Evolutionary conservation across 1,140 invertebrate species (phyloP).

Genomic region (Ceratina calcarata): DNA sequence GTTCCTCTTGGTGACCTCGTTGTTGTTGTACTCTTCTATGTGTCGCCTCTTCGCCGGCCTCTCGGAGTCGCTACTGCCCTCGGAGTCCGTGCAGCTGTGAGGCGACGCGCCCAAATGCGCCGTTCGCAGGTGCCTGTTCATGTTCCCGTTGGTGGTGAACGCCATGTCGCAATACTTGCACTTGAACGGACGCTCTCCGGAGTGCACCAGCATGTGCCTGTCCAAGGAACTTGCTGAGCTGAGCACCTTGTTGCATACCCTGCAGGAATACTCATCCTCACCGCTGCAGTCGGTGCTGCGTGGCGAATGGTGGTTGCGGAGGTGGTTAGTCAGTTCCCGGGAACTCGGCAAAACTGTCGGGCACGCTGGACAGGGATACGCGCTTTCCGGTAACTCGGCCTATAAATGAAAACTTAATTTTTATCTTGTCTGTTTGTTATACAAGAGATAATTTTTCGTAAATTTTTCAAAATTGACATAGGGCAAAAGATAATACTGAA

Average conservation of each 20-base stretch:
- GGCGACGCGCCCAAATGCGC: slow-evolving; percentile 77
- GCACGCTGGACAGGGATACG: slow-evolving; percentile 81
- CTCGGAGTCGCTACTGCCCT: slow-evolving; percentile 78
- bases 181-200: slow-evolving; percentile 88
- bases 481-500: no score
- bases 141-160: slow-evolving; percentile 94
- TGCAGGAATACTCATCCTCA: slow-evolving; percentile 76
- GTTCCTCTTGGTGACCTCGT: slow-evolving; percentile 75
- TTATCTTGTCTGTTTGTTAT: no score
- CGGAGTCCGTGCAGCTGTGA: slow-evolving; percentile 72
- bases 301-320: slow-evolving; percentile 81
- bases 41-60: slow-evolving; percentile 75
- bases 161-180: slow-evolving; percentile 90
- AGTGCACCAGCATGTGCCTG: slow-evolving; percentile 88
- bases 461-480: no score
- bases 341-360: slow-evolving; percentile 77
- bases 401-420: background rate
- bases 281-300: slow-evolving; percentile 71
- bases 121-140: slow-evolving; percentile 91
- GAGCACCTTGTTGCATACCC: slow-evolving; percentile 81
- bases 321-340: slow-evolving; percentile 83
- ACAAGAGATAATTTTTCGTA: no score
- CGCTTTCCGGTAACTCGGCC: slow-evolving; percentile 64
- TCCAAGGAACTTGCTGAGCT: slow-evolving; percentile 90
- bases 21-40: slow-evolving; percentile 78